A percentile compares a stretch with the other conserved stretches of the same genome.
phyloP scores from a whole-genome alignment of 1,140 invertebrate species.

The Listronotus oregonensis region DNA sequence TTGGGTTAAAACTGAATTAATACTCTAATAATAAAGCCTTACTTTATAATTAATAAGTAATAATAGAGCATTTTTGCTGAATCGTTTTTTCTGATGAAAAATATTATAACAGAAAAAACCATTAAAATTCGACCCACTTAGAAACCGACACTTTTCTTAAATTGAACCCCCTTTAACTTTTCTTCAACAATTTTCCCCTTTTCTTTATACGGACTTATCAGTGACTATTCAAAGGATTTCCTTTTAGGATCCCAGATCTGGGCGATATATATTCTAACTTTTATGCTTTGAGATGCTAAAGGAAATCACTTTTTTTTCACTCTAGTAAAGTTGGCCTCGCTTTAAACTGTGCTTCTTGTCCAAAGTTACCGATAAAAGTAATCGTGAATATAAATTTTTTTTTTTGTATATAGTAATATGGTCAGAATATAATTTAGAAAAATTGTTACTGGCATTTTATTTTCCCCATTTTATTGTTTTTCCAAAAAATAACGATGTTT shows the following conservation, averaged over 20 bases:
- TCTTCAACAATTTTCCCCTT: conserved; percentile 8
- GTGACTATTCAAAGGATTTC: conserved; percentile 13
- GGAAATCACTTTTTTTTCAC: conserved; percentile 13
- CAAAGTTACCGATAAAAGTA: conserved; percentile 1
- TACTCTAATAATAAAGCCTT: too few relatives aligned
- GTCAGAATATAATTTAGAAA: too few relatives aligned
- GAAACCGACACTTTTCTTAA: not conserved
- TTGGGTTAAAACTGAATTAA: too few relatives aligned
- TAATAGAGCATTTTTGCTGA: too few relatives aligned
- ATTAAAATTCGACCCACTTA: not conserved
- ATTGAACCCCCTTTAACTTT: conserved; percentile 6
- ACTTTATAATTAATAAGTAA: too few relatives aligned
- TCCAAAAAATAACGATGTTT: too few relatives aligned
- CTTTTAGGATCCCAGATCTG: conserved; percentile 1
- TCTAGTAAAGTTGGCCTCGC: not conserved
- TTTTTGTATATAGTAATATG: too few relatives aligned
- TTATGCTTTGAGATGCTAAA: conserved; percentile 1
- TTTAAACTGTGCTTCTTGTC: not conserved
- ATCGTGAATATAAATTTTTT: not conserved
- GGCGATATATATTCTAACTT: conserved; percentile 15
- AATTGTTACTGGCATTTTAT: too few relatives aligned
- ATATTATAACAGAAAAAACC: too few relatives aligned
- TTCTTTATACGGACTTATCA: conserved; percentile 14
- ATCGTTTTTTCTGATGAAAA: too few relatives aligned
- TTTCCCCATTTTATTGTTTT: too few relatives aligned